phyloP scores from a whole-genome alignment of 2,888 invertebrate genomes.

The Megalurothrips usitatus region DNA sequence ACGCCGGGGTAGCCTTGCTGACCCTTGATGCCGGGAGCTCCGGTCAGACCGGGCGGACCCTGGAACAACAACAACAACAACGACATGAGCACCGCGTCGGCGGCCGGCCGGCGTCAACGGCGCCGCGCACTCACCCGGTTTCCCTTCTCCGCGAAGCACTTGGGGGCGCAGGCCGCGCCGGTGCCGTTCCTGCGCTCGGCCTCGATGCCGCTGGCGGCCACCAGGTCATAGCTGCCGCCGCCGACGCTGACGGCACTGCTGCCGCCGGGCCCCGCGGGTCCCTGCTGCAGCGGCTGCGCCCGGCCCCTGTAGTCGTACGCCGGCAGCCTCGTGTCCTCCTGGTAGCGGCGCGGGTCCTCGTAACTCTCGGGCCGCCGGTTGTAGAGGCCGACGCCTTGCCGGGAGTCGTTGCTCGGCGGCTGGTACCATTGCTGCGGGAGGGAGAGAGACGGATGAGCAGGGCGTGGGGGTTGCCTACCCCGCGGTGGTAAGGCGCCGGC shows the following conservation, averaged over 20 bases:
- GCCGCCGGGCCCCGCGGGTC: not conserved
- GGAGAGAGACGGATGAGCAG: not conserved
- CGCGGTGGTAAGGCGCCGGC: too few species aligned
- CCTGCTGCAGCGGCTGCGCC: not conserved
- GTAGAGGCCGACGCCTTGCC: not conserved
- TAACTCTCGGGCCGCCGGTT: constrained; percentile 3
- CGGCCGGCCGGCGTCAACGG: too few species aligned
- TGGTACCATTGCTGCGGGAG: not conserved
- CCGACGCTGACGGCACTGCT: not conserved
- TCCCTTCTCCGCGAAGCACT: constrained; percentile 87
- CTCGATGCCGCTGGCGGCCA: constrained; percentile 48
- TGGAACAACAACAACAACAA: constrained; percentile 42
- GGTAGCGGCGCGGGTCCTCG: constrained; percentile 25
- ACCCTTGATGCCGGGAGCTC: constrained; percentile 75
- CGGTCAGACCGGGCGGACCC: constrained; percentile 71
- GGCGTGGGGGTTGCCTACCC: too few species aligned
- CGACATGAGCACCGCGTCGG: too few species aligned
- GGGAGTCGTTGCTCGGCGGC: constrained; percentile 45
- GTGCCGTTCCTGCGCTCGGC: constrained; percentile 59
- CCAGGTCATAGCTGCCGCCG: constrained; percentile 49
- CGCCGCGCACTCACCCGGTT: constrained; percentile 55
- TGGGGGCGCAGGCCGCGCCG: constrained; percentile 65
- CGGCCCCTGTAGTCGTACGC: constrained; percentile 30
- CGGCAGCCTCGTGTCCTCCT: not conserved
- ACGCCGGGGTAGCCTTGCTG: constrained; percentile 70